Percentiles rank a stretch among this genome's conserved stretches.
phyloP scores from a whole-genome alignment of 1,140 invertebrate species.

The Brachionus asplanchnoidis region DNA sequence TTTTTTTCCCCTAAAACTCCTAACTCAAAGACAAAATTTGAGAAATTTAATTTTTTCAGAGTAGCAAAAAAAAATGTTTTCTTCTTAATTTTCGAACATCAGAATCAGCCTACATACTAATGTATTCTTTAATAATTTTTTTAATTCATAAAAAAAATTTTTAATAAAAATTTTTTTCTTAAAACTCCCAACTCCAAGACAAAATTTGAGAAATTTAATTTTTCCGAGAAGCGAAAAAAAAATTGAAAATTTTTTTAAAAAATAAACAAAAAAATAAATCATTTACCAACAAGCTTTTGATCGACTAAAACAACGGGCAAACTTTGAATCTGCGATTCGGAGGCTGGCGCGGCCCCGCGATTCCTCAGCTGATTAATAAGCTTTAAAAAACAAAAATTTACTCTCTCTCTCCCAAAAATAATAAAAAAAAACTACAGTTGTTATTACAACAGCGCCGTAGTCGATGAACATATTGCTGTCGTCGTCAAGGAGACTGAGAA shows the following conservation, averaged over 20 bases:
- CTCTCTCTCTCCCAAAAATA: neutral
- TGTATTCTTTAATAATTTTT: no score
- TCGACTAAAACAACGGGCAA: neutral
- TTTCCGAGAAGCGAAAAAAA: no score
- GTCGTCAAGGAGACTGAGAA: conserved; percentile 14
- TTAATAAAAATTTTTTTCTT: no score
- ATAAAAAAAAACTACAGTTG: neutral
- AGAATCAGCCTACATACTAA: no score
- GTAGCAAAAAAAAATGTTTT: no score
- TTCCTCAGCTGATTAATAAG: conserved; percentile 37
- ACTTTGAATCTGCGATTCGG: conserved; percentile 24
- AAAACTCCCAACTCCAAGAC: neutral
- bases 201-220: no score
- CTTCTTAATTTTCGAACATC: no score
- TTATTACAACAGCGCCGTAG: conserved; percentile 17
- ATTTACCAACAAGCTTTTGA: conserved; percentile 2
- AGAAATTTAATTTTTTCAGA: no score
- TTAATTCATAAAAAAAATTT: no score
- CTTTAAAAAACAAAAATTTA: conserved; percentile 1
- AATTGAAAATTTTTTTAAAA: no score
- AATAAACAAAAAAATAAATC: neutral
- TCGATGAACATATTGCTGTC: conserved; percentile 22
- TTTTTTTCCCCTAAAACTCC: no score
- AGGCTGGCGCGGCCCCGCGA: conserved; percentile 13
- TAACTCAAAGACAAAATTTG: no score